Percentiles rank a stretch among this genome's conserved stretches.
phyloP scores from a whole-genome alignment of 2,113 vertebrate genomes.

The Fregata magnificens region DNA sequence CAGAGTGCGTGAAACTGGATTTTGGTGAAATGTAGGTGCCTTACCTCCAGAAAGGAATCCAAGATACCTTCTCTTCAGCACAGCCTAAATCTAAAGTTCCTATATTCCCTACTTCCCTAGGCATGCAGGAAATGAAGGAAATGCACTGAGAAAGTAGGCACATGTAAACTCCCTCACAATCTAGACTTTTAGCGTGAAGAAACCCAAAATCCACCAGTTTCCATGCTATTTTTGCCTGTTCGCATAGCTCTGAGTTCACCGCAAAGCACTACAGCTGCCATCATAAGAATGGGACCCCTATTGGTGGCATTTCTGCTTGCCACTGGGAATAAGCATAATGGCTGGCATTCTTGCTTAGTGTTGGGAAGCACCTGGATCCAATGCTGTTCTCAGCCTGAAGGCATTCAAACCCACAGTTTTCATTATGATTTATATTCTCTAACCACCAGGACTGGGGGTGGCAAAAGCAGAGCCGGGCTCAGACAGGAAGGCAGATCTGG shows the following conservation, averaged over 20 bases:
- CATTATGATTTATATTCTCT: neutral
- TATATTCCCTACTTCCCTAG: neutral
- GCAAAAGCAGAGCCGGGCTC: neutral
- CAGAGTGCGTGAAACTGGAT: neutral
- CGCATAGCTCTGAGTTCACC: neutral
- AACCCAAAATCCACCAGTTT: neutral
- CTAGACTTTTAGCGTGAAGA: neutral
- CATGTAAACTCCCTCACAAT: neutral
- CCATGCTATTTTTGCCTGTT: neutral
- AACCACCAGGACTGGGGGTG: neutral
- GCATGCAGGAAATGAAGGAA: neutral
- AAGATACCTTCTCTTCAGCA: neutral
- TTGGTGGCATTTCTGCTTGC: neutral
- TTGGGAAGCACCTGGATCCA: constrained; percentile 2
- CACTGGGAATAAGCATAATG: neutral
- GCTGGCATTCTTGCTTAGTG: neutral
- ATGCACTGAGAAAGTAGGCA: neutral
- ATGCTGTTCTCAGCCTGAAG: neutral
- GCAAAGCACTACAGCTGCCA: neutral
- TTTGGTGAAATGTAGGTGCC: neutral
- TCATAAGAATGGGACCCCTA: neutral
- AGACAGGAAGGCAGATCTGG: neutral
- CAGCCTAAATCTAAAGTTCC: neutral
- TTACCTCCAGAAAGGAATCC: neutral
- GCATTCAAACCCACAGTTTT: neutral